A percentile compares a stretch with the other conserved stretches of the same genome.
Conservation (phyloP, 2,888 invertebrate species). For the Nymphalis c-album region DNA sequence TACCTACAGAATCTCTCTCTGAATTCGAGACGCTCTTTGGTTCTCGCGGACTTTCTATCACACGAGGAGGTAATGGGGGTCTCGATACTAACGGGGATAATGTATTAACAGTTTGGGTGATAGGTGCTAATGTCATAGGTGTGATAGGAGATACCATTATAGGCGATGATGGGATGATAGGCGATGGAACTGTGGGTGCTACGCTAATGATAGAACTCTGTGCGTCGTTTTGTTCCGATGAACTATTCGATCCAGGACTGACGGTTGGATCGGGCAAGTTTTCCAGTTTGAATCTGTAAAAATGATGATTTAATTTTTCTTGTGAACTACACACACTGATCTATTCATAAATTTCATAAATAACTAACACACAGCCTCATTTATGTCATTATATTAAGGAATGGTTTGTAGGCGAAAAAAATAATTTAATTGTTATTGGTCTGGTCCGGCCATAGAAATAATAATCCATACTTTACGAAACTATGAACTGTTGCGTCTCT, state of each 20-base stretch:
- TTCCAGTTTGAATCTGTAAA: conserved; percentile 68
- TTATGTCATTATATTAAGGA: too few relatives aligned
- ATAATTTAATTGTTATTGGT: too few relatives aligned
- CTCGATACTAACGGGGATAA: conserved; percentile 60
- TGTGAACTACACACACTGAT: background rate
- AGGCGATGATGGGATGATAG: conserved; percentile 48
- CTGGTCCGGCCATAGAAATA: too few relatives aligned
- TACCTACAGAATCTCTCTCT: conserved; percentile 65
- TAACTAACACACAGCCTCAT: too few relatives aligned
- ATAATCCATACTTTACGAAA: too few relatives aligned
- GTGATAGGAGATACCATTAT: conserved; percentile 38
- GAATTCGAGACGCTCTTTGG: conserved; percentile 53
- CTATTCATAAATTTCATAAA: too few relatives aligned
- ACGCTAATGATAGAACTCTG: conserved; percentile 74
- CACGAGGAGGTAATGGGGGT: conserved; percentile 66
- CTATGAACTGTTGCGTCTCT: too few relatives aligned
- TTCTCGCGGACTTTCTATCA: conserved; percentile 61
- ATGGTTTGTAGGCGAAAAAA: too few relatives aligned
- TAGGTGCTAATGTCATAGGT: conserved; percentile 36
- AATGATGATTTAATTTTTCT: background rate
- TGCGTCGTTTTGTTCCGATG: conserved; percentile 73
- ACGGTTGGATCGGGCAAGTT: conserved; percentile 67
- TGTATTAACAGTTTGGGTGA: conserved; percentile 37
- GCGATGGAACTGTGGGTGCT: conserved; percentile 43
- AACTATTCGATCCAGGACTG: conserved; percentile 77